These are phyloP conservation scores for Laticauda colubrina DNA, from an alignment of 2,113 vertebrate genomes.

Conservation along the genomic window DNA sequence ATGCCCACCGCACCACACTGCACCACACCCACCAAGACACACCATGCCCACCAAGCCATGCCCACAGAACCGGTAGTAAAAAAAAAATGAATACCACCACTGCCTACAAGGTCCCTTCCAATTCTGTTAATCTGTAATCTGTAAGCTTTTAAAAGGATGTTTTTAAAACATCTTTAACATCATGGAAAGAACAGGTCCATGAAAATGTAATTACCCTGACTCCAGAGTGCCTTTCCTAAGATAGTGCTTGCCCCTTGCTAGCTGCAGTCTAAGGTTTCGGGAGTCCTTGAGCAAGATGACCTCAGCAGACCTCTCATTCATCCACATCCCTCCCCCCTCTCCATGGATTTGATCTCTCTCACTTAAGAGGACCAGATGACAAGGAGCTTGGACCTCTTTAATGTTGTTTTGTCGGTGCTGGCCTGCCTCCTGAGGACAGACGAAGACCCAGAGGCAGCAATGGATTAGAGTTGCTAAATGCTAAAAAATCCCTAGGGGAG, in stretches of 20 bases:
- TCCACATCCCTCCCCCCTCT: background rate
- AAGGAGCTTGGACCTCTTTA: background rate
- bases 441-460: background rate
- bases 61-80: no score
- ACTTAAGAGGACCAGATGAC: background rate
- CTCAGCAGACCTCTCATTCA: background rate
- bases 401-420: background rate
- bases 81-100: no score
- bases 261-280: background rate
- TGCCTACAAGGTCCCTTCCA: no score
- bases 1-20: no score
- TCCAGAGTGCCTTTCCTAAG: background rate
- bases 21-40: no score
- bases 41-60: no score
- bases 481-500: background rate
- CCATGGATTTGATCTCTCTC: background rate
- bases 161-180: background rate
- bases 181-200: background rate
- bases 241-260: background rate
- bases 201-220: background rate
- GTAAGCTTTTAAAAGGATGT: background rate
- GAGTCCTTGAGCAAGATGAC: background rate
- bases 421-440: background rate
- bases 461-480: background rate
- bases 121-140: no score